A percentile compares a stretch with the other conserved stretches of the same genome.
These are phyloP conservation scores for Pan paniscus DNA, from an alignment of 2,113 vertebrate genomes.

Conservation along the genomic window DNA sequence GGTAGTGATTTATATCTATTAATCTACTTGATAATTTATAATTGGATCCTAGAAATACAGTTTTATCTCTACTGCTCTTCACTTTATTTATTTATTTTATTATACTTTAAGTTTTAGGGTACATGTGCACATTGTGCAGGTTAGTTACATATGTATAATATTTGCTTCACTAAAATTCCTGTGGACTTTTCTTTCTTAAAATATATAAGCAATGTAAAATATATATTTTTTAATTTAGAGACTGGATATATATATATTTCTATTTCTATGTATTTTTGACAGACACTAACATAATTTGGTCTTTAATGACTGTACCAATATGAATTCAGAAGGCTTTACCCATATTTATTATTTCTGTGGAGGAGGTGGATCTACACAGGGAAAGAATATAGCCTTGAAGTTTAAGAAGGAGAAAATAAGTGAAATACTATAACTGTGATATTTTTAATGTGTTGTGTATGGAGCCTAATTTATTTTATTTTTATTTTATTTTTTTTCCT, in stretches of 20 bases:
- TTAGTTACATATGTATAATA: background rate
- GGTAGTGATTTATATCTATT: background rate
- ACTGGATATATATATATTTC: background rate
- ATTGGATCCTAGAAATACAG: background rate
- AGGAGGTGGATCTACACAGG: background rate
- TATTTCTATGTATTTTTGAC: background rate
- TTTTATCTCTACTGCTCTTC: background rate
- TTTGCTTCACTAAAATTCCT: background rate
- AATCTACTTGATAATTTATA: background rate
- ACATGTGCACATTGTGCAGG: too few species aligned
- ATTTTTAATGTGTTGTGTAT: background rate
- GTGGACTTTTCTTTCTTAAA: background rate
- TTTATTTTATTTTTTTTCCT: too few species aligned
- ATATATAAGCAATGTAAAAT: background rate
- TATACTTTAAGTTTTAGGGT: too few species aligned
- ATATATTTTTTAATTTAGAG: background rate
- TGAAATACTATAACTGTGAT: background rate
- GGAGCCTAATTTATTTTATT: conserved; percentile 23
- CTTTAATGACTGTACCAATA: background rate
- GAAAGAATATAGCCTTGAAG: background rate
- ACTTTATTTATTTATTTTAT: background rate
- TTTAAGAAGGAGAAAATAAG: background rate
- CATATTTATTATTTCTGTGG: background rate
- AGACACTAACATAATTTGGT: background rate
- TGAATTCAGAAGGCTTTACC: conserved; percentile 7